Base-by-base conservation (phyloP, 2,888 invertebrate genomes). In the Athetis lepigone region DNA sequence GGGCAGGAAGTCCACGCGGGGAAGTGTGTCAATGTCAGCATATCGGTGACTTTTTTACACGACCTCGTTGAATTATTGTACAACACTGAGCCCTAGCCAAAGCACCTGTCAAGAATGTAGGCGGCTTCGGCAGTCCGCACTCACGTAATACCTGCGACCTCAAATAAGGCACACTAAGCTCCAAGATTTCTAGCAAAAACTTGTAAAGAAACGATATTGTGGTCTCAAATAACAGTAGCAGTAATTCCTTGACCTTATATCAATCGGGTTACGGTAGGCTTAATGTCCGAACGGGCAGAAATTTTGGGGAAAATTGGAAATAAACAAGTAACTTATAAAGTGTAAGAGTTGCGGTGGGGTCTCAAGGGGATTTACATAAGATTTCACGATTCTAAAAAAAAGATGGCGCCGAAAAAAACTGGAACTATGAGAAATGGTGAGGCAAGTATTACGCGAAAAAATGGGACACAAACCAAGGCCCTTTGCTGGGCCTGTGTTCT, bases 1-100 rank as follows among this genome's bases (percentile, higher is more conserved):
- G 81, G 84, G 83, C 86, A 87, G 91, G 88, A 89, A 90, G 85
- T 83, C 85, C 82, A 81, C 84, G 80, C 79, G 82, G 83, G 79
- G 85, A 93, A 90, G 84, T 92, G 90, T 93, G 93, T 93, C 94
- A 94, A 93, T 93, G 94, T 92, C 94, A 90, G 82, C 86, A 84
- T 86, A 87, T 87, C 85, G 84, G 85, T 75, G 72, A 62, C 63
- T 80, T 82, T 85, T 88, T 89, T 85, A 80, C 78, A 75, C 76
- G 72, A 77, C 78, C 75, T 70, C 79, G 67, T 83, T 84, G 78
- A 85, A 81, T 83, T 82, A 83, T 83, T 79, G 71, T 77, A 73
- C 33, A 13, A 33, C 70, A 67, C 43, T 42, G 21, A 55, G 65
- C 66, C 62, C 73, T 76, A 56, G 69, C 51, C 69, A 80, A 50